Percentiles rank a stretch among this genome's conserved stretches.
These are phyloP conservation scores for Volucella inflata DNA, from an alignment of 2,888 invertebrate species.

Conservation along the genomic window DNA sequence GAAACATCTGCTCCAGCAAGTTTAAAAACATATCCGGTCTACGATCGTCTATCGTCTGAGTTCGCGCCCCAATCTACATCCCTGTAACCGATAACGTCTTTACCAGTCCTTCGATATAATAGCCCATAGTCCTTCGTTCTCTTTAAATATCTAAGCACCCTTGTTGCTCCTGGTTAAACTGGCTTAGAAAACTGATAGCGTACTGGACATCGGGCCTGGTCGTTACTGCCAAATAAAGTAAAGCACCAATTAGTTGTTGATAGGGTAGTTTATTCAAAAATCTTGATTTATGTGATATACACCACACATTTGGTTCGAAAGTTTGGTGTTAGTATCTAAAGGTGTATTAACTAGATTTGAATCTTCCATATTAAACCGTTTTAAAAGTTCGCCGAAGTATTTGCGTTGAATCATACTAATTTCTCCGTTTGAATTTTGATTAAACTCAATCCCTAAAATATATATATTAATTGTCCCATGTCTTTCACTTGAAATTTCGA, in stretches of 20 bases:
- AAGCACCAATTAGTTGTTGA: slow-evolving; percentile 20
- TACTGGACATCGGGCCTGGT: slow-evolving; percentile 34
- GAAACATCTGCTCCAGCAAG: neutral
- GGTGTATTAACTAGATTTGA: neutral
- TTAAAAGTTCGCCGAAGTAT: neutral
- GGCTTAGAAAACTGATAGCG: slow-evolving; percentile 17
- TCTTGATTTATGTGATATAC: neutral
- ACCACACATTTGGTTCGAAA: slow-evolving; percentile 1
- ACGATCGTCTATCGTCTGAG: slow-evolving; percentile 10
- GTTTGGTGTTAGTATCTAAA: slow-evolving; percentile 17
- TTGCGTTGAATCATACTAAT: slow-evolving; percentile 9
- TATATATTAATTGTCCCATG: slow-evolving; percentile 22
- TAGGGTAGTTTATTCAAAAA: too few species aligned
- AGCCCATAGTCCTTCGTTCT: neutral
- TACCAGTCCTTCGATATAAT: neutral
- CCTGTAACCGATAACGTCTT: slow-evolving; percentile 11
- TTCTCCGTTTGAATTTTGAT: neutral
- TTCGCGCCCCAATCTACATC: slow-evolving; percentile 13
- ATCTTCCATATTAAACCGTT: slow-evolving; percentile 9
- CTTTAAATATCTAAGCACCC: neutral
- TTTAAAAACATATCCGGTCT: slow-evolving; percentile 17
- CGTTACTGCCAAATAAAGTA: slow-evolving; percentile 41
- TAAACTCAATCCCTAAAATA: slow-evolving; percentile 1
- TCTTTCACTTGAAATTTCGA: slow-evolving; percentile 24
- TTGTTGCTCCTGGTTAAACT: slow-evolving; percentile 36